Conservation (phyloP, 1,140 invertebrate genomes). For the Drosophila sulfurigaster region DNA sequence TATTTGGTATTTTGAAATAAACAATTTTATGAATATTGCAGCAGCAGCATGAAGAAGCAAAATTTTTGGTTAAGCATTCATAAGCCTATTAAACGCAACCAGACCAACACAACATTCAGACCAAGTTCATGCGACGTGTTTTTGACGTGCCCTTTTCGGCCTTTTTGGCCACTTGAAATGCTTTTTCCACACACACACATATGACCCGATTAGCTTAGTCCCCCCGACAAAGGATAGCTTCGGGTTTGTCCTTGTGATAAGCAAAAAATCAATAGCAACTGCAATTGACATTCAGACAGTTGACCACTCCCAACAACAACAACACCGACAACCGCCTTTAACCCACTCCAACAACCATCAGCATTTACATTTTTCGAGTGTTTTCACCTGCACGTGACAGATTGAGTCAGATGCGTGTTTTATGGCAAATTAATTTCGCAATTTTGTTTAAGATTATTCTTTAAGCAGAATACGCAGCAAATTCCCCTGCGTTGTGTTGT, state of each 20-base stretch:
- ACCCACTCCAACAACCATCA: not conserved
- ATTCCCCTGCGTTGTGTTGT: slow-evolving; percentile 10
- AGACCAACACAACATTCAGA: slow-evolving; percentile 3
- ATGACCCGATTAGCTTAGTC: slow-evolving; percentile 66
- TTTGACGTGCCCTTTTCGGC: slow-evolving; percentile 58
- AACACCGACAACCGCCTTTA: not conserved
- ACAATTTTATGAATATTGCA: slow-evolving; percentile 30
- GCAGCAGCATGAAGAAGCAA: slow-evolving; percentile 8
- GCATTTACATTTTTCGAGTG: slow-evolving; percentile 46
- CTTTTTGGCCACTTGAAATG: slow-evolving; percentile 49
- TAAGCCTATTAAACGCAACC: slow-evolving; percentile 38
- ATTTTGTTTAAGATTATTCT: slow-evolving; percentile 14
- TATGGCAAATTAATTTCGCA: slow-evolving; percentile 33
- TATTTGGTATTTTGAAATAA: slow-evolving; percentile 34
- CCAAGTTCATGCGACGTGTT: slow-evolving; percentile 25
- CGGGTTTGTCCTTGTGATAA: slow-evolving; percentile 26
- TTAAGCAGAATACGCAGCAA: slow-evolving; percentile 24
- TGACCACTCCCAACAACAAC: slow-evolving; percentile 6
- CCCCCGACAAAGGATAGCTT: slow-evolving; percentile 1
- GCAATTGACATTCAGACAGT: slow-evolving; percentile 40
- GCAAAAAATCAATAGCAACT: slow-evolving; percentile 72
- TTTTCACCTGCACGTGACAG: slow-evolving; percentile 33
- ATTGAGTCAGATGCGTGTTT: slow-evolving; percentile 27
- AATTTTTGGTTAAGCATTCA: slow-evolving; percentile 32
- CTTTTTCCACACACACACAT: slow-evolving; percentile 53